A percentile compares a stretch with the other conserved stretches of the same genome.
phyloP scores from a whole-genome alignment of 2,113 vertebrate species.

The Machaerirhynchus nigripectus region DNA sequence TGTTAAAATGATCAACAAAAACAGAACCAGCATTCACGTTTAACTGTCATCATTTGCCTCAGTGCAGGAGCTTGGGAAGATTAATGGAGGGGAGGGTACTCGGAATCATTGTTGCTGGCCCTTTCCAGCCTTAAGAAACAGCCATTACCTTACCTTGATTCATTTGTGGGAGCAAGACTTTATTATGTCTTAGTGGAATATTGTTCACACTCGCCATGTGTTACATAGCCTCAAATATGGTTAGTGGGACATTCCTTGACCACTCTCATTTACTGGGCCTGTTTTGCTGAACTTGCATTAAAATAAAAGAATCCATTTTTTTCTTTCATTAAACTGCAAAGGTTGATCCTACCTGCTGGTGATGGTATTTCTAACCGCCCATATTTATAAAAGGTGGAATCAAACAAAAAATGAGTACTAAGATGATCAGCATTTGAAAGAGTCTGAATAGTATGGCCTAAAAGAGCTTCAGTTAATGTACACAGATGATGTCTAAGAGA shows the following conservation, averaged over 20 bases:
- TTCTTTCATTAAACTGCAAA: background rate
- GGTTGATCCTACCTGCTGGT: background rate
- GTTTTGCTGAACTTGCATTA: background rate
- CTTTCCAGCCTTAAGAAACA: constrained; percentile 7
- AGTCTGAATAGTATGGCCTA: background rate
- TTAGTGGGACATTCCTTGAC: background rate
- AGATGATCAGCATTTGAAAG: background rate
- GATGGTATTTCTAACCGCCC: background rate
- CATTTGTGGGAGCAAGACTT: background rate
- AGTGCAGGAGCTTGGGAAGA: background rate
- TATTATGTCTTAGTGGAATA: background rate
- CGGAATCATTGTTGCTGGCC: background rate
- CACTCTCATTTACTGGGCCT: background rate
- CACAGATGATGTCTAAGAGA: background rate
- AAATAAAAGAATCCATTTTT: background rate
- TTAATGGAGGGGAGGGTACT: background rate
- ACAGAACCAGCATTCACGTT: background rate
- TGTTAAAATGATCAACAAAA: constrained; percentile 53
- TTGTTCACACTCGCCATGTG: background rate
- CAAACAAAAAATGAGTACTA: background rate
- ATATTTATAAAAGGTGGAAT: background rate
- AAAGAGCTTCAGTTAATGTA: background rate
- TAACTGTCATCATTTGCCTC: background rate
- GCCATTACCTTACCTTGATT: background rate
- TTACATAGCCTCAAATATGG: background rate